Conservation (phyloP, 2,113 vertebrate species). For the Euleptes europaea region DNA sequence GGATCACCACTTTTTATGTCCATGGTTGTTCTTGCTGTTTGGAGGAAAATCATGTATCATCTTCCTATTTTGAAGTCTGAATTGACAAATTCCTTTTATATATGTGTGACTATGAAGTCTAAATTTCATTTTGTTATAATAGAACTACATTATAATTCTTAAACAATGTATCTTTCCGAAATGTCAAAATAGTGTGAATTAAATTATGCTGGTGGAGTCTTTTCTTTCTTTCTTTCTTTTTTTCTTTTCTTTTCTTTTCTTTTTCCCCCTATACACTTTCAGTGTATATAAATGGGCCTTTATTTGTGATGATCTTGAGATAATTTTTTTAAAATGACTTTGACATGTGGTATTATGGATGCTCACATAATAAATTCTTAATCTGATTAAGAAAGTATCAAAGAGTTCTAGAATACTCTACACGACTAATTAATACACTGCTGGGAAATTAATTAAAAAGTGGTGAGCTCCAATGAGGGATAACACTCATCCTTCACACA, state of each 20-base stretch:
- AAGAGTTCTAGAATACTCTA: slow-evolving; percentile 65
- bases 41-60: not conserved
- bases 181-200: not conserved
- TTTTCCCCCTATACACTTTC: not conserved
- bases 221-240: not conserved
- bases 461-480: slow-evolving; percentile 44
- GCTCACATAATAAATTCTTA: slow-evolving; percentile 63
- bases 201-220: not conserved
- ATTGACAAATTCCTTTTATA: not conserved
- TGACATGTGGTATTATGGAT: slow-evolving; percentile 41
- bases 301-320: slow-evolving; percentile 17
- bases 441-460: slow-evolving; percentile 76
- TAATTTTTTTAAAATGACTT: slow-evolving; percentile 10
- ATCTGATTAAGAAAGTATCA: slow-evolving; percentile 65
- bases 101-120: not conserved
- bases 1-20: too few species aligned
- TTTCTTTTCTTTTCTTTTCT: slow-evolving; percentile 17
- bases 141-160: not conserved
- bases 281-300: not conserved
- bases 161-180: not conserved
- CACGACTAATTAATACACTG: slow-evolving; percentile 72
- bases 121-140: not conserved
- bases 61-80: not conserved
- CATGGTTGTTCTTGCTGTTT: not conserved
- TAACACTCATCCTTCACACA: slow-evolving; percentile 62